Base-by-base conservation (phyloP, 1,140 invertebrate species). In the Hyposmocoma kahamanoa region DNA sequence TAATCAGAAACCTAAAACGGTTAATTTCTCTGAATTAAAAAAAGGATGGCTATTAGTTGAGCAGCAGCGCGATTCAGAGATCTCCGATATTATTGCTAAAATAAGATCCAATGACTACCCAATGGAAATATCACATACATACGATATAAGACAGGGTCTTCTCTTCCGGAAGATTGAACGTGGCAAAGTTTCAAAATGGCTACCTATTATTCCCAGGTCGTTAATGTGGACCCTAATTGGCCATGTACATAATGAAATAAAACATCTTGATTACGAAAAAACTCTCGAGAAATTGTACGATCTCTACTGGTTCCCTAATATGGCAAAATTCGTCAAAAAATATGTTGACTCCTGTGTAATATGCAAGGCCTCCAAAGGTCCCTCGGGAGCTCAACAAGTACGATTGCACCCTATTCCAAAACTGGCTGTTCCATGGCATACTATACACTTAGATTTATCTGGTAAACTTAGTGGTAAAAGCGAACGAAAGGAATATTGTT, bases 301-400 rank as follows among this genome's bases (percentile, higher is more conserved):
- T 3, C 30, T 52, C 13, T 64, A 64, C 48, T 61, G 61, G 53
- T 67, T 67, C 24, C 47, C 39, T 3, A 45, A 48, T 34, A 67
- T 60, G 64, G 4, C 50, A 6, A 60, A 57, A 39, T 38, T 22
- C 42, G 58, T 64, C 18, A 45, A 50, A 53, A 67, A 58, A 43
- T 66, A 55, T 52, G 43, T 57, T 21, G 56, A 61, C 5, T 41
- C 59, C 19, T 58, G 56, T 51, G 6, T 59, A 3, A 28, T 47
- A 21, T 58, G 53, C 58, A 45, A 39, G 38, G 24, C 34, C 36
- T 45, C 38, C 3, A 59, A 59, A 38, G 10, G 59, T 17, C 10
- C 41, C 4, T 42, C 41, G 4, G 41, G 41, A 19, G 41, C 41
- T 6, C 41, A 22, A 21, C 41, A 54, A 22, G 59, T 48, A 1